Conservation (phyloP, 2,113 vertebrate genomes). For the Apteryx owenii region DNA sequence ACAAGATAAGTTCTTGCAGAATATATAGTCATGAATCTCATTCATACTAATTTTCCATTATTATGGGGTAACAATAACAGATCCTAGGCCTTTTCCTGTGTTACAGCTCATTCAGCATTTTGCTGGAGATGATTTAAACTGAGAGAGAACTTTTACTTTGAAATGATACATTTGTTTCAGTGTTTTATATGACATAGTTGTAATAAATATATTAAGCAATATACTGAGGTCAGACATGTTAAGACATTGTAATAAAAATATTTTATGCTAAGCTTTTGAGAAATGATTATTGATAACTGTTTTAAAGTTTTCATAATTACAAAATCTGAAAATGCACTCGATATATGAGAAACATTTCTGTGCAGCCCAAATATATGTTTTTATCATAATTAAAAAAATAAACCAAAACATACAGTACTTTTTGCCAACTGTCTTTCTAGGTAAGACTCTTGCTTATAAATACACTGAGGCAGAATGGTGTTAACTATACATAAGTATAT, state of each 20-base stretch:
- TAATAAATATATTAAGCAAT: background rate
- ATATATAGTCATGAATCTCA: background rate
- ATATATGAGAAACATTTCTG: background rate
- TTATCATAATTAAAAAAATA: background rate
- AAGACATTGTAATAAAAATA: background rate
- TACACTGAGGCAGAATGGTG: background rate
- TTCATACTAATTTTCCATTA: background rate
- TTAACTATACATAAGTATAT: background rate
- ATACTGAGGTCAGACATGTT: background rate
- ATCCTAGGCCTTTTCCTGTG: background rate
- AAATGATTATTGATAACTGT: background rate
- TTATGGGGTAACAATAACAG: background rate
- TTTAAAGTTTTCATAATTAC: background rate
- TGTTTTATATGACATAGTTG: background rate
- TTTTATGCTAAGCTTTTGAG: background rate
- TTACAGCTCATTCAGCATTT: background rate
- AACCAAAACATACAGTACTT: background rate
- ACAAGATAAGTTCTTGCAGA: background rate
- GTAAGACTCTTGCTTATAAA: background rate
- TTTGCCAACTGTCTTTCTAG: slow-evolving; percentile 14
- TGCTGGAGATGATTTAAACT: background rate
- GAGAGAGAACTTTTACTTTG: background rate
- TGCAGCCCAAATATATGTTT: background rate
- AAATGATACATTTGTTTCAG: background rate
- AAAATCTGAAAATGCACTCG: background rate